Conservation (phyloP, 1,140 invertebrate species). For the Bombus cullumanus region DNA sequence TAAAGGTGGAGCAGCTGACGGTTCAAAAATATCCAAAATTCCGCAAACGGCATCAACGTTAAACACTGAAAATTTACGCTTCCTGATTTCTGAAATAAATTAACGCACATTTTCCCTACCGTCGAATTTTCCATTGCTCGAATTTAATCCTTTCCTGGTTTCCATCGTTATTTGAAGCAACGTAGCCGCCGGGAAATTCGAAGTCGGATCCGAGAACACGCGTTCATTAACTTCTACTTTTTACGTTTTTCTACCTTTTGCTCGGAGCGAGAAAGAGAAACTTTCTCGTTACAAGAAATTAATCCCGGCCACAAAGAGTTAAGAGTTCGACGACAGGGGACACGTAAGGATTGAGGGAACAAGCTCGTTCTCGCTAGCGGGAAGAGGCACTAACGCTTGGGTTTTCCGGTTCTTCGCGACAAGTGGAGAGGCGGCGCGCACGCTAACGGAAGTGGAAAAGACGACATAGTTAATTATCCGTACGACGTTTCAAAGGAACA, state of each 20-base stretch:
- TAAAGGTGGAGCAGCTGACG: neutral
- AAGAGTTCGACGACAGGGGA: neutral
- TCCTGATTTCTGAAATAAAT: neutral
- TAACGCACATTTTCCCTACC: no score
- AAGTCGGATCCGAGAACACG: neutral
- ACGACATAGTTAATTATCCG: constrained; percentile 56
- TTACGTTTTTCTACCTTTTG: neutral
- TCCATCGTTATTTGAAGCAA: neutral
- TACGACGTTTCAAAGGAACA: constrained; percentile 44
- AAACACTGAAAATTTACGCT: neutral
- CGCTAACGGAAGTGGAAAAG: constrained; percentile 44
- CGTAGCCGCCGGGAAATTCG: no score
- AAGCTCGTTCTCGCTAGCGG: constrained; percentile 4
- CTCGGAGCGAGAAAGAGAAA: no score
- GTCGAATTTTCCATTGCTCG: neutral
- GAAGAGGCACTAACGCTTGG: constrained; percentile 28
- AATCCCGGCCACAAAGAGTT: constrained; percentile 8
- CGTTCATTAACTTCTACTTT: neutral
- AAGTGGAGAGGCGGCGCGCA: neutral
- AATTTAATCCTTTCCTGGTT: neutral
- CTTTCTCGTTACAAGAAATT: constrained; percentile 9
- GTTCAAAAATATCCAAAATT: neutral
- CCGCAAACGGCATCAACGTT: neutral
- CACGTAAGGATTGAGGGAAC: constrained; percentile 15
- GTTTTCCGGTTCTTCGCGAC: constrained; percentile 35